Evolutionary conservation across 2,888 invertebrate genomes (phyloP), one percentile per base, ranked within the genome.

Genomic region (Trissonchulus latispiculum): DNA sequence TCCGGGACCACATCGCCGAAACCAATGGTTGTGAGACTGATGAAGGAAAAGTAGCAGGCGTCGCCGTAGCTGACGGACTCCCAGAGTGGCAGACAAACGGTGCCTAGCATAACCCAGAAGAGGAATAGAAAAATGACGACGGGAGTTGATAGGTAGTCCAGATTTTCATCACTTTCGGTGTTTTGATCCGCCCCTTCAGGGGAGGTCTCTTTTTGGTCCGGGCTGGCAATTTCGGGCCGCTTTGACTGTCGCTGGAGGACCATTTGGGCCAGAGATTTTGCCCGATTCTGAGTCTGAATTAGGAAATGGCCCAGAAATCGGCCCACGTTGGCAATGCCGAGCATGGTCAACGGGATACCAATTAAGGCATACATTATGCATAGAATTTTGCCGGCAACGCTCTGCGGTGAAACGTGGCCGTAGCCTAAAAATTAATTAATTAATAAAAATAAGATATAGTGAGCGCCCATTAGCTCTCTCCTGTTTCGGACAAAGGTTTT

Each of bases 281-380:
- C 31, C 15, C 31, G 31, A 64, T 18, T 32, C 28, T 64, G 31
- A 8, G n/a, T 33, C 8, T 32, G 35, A n/a, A 68, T n/a, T 36
- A 68, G 33, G 15, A 68, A 33, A 31, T 33, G 8, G 36, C 36
- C n/a, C 8, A 68, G 36, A 68, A 68, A 68, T 23, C 69, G 69
- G n/a, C 69, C 69, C 8, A 68, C n/a, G 36, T 68, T 68, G 8
- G 69, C 69, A 36, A 68, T 68, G 8, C 69, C 69, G 36, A 68
- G 69, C n/a, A 68, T 36, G 36, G 36, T 36, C n/a, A 68, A 36
- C 35, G 69, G 69, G 36, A 68, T 68, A 35, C 69, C 69, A 36
- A 68, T 33, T 15, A 68, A n/a, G n/a, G 69, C 2, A 33, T 68
- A 68, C n/a, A 68, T 32, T 36, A 68, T 36, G 69, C 69, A 68